A percentile compares a stretch with the other conserved stretches of the same genome.
phyloP scores from a whole-genome alignment of 2,113 vertebrate species.

The Dolichallabes microphthalmus region DNA sequence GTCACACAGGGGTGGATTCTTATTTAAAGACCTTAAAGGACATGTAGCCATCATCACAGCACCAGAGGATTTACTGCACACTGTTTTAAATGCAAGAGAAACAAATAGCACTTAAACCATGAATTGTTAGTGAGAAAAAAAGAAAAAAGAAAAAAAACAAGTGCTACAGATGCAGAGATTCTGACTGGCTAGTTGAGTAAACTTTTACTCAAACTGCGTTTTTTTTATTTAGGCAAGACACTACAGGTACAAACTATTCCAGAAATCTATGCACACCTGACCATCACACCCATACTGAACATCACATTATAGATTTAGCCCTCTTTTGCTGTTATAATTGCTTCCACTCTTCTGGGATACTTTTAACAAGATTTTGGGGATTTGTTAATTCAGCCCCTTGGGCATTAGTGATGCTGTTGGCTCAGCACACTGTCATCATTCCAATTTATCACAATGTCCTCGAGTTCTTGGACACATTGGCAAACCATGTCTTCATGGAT shows the following conservation, averaged over 20 bases:
- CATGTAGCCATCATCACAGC: neutral
- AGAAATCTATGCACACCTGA: too few relatives aligned
- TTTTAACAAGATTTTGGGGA: neutral
- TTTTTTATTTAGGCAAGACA: neutral
- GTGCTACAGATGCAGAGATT: neutral
- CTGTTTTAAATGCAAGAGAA: neutral
- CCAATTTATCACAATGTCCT: too few relatives aligned
- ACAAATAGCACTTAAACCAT: neutral
- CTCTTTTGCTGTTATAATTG: neutral
- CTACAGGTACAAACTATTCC: neutral
- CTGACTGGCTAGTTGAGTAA: neutral
- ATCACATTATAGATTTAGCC: neutral
- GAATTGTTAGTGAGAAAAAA: neutral
- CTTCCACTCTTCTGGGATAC: neutral
- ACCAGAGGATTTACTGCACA: neutral
- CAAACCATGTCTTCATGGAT: neutral
- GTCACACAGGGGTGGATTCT: neutral
- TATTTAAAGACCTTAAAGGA: neutral
- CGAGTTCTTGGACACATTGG: too few relatives aligned
- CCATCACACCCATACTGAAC: neutral
- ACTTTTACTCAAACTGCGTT: neutral
- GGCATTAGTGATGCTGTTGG: too few relatives aligned
- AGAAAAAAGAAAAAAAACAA: neutral
- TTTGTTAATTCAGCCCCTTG: too few relatives aligned
- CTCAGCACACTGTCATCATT: too few relatives aligned